phyloP scores from a whole-genome alignment of 2,113 vertebrate genomes.

The Anarhynchus alexandrinus region DNA sequence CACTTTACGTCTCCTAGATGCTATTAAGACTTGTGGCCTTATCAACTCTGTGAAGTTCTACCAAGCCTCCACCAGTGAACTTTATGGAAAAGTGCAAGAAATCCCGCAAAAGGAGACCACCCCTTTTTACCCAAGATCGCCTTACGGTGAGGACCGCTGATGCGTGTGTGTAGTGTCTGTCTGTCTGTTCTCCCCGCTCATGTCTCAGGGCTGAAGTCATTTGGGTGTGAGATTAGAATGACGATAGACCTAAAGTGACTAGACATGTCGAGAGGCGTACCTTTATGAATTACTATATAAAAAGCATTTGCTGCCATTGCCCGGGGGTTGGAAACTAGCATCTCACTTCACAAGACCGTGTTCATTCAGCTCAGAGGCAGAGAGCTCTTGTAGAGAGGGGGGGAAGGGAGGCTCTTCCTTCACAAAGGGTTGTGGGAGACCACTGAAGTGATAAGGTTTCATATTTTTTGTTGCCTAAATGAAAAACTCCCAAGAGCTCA shows the following conservation, averaged over 20 bases:
- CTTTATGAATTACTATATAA: slow-evolving; percentile 32
- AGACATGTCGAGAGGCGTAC: slow-evolving; percentile 59
- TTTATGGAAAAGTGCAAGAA: slow-evolving; percentile 98
- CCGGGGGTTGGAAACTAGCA: slow-evolving; percentile 44
- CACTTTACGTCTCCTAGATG: slow-evolving; percentile 91
- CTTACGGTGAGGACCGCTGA: slow-evolving; percentile 80
- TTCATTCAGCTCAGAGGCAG: slow-evolving; percentile 45
- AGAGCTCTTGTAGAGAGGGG: not conserved
- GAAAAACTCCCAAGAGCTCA: slow-evolving; percentile 15
- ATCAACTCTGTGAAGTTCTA: slow-evolving; percentile 91
- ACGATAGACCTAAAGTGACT: slow-evolving; percentile 43
- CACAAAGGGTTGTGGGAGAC: slow-evolving; percentile 59
- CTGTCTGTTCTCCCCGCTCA: not conserved
- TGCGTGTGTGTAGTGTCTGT: not conserved
- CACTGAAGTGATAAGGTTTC: slow-evolving; percentile 65
- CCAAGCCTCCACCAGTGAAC: slow-evolving; percentile 98
- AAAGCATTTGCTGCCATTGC: slow-evolving; percentile 41
- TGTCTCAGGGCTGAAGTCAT: slow-evolving; percentile 71
- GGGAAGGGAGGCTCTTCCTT: slow-evolving; percentile 16
- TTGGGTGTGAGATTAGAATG: slow-evolving; percentile 30
- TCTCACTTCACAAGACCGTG: not conserved
- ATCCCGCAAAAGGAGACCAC: slow-evolving; percentile 97
- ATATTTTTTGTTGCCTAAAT: slow-evolving; percentile 66
- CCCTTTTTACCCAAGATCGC: slow-evolving; percentile 97
- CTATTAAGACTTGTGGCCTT: slow-evolving; percentile 94